Evolutionary conservation across 2,888 invertebrate genomes (phyloP).

Genomic region (Thymelicus lineola): DNA sequence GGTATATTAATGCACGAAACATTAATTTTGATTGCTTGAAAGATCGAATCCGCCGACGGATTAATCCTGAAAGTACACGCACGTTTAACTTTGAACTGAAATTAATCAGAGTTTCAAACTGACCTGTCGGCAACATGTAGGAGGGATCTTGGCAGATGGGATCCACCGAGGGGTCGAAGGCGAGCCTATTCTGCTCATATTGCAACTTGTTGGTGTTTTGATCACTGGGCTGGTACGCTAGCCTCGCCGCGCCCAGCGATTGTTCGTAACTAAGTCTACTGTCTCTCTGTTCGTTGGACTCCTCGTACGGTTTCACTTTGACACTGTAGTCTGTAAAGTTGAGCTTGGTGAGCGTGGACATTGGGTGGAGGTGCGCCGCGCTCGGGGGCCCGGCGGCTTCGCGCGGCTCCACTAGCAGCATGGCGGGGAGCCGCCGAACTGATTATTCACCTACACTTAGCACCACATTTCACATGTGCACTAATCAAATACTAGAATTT

Average conservation of each 20-base stretch:
- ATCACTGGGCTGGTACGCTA: constrained; percentile 73
- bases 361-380: constrained; percentile 74
- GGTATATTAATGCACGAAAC: too few relatives aligned
- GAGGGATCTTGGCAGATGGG: constrained; percentile 68
- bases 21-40: not conserved
- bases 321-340: constrained; percentile 81
- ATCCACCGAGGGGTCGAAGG: constrained; percentile 71
- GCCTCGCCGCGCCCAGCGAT: constrained; percentile 67
- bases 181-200: constrained; percentile 73
- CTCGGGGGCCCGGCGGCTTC: constrained; percentile 88
- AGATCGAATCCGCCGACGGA: not conserved
- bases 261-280: constrained; percentile 73
- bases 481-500: constrained; percentile 20
- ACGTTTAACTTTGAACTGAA: not conserved
- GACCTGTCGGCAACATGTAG: constrained; percentile 72
- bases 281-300: constrained; percentile 65
- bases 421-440: constrained; percentile 83
- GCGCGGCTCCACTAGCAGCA: constrained; percentile 91
- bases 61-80: not conserved
- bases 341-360: constrained; percentile 77
- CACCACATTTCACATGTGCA: constrained; percentile 62
- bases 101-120: constrained; percentile 19
- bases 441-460: constrained; percentile 59
- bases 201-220: constrained; percentile 62
- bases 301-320: constrained; percentile 74